Evolutionary conservation across 1,140 invertebrate species (phyloP), one percentile per base, ranked within the genome.

Genomic region (Lanistes nyassanus): DNA sequence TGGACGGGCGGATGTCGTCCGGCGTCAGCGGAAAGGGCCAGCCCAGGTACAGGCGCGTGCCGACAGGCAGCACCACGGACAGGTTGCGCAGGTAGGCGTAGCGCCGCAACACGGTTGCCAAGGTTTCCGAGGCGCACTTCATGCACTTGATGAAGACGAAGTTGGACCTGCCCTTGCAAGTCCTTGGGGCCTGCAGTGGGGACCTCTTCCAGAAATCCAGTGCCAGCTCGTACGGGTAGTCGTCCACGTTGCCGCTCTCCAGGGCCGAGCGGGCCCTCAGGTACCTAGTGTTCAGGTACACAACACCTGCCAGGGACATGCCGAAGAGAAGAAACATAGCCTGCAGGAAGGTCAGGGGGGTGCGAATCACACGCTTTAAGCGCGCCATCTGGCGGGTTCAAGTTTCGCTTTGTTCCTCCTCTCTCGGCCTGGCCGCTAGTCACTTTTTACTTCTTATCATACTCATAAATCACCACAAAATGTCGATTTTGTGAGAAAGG

Each of bases 81-180:
- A 84, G 64, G 47, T 84, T 80, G 6, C 81, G 68, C 9, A 47
- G 51, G 39, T 81, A 84, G 26, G 80, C 80, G 76, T 79, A 85
- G 21, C 81, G 62, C 42, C 80, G 64, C 34, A 85, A 66, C n/a
- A 85, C 74, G 26, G 78, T 76, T 53, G 55, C 79, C 55, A 85
- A 70, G 31, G 80, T 80, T 58, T 80, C 80, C 3, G 84, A 81
- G 21, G 81, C 82, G 79, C 82, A 83, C 74, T 84, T 83, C 78
- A 83, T 81, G 31, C 79, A 77, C 60, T 83, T 85, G 37, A 84
- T 82, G 56, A 85, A 84, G 4, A 82, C 84, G 72, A 85, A 80
- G 60, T 83, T 81, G 51, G 16, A 74, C 29, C 47, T 26, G 34
- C 51, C 51, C 7, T 34, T 6, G 53, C 68, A 70, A 31, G 34